Percentiles rank a stretch among this genome's conserved stretches.
These are phyloP conservation scores for Hippocampus kuda DNA, from an alignment of 2,797 vertebrate species.

Conservation along the genomic window DNA sequence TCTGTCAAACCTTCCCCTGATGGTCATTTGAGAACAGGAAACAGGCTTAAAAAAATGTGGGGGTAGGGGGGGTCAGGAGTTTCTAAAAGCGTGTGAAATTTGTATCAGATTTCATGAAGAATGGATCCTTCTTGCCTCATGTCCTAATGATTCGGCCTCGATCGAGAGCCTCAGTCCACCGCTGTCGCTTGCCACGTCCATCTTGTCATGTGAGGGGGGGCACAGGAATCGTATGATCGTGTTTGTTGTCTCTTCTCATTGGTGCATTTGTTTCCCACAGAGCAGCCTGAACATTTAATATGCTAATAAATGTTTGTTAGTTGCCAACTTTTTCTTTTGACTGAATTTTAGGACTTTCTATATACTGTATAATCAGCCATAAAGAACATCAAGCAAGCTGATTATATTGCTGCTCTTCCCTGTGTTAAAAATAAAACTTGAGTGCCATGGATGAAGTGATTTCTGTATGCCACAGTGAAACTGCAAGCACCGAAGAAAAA, in stretches of 20 bases:
- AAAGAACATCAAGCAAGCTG: background rate
- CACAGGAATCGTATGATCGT: too few species aligned
- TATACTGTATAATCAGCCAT: background rate
- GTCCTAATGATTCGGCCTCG: background rate
- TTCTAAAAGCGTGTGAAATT: background rate
- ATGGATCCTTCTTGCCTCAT: too few species aligned
- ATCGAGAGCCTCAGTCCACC: background rate
- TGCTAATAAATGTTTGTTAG: background rate
- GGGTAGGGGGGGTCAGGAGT: too few species aligned
- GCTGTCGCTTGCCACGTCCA: background rate
- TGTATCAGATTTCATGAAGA: background rate
- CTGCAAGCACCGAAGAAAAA: background rate
- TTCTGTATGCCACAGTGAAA: background rate
- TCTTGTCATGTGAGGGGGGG: background rate
- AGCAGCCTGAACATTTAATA: background rate
- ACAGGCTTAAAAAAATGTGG: background rate
- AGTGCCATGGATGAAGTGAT: constrained; percentile 3
- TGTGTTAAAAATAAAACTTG: background rate
- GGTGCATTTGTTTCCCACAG: too few species aligned
- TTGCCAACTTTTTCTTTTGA: background rate
- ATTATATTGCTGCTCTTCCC: background rate
- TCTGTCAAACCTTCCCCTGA: background rate
- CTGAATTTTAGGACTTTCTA: too few species aligned
- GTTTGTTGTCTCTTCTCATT: background rate
- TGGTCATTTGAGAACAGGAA: background rate